Conservation (phyloP, 2,888 invertebrate species). For the Nasonia oneida region DNA sequence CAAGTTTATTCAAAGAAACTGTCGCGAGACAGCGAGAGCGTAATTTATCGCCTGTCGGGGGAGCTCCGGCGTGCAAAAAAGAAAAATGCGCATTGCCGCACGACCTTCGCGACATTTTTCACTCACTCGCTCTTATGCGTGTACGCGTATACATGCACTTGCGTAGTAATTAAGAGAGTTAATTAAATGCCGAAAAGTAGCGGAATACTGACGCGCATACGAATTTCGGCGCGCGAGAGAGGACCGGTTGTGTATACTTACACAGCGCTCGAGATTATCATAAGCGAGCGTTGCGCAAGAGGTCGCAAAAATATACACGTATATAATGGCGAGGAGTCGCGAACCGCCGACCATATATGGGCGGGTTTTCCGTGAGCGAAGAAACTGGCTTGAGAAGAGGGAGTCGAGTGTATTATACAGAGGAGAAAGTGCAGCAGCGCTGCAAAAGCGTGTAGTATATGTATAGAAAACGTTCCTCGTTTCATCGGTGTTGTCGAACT, state of each 20-base stretch:
- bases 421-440: background rate
- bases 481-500: no score
- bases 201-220: background rate
- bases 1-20: slow-evolving; percentile 56
- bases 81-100: background rate
- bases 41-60: slow-evolving; percentile 22
- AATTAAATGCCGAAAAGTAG: background rate
- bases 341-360: slow-evolving; percentile 31
- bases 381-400: slow-evolving; percentile 28
- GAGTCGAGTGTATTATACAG: background rate
- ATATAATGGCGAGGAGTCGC: background rate
- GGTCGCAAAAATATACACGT: background rate
- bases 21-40: background rate
- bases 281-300: background rate
- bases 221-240: background rate
- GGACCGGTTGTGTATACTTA: background rate
- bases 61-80: background rate
- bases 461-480: no score
- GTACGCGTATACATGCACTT: no score
- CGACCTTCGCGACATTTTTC: slow-evolving; percentile 9
- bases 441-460: no score
- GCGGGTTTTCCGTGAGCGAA: slow-evolving; percentile 26
- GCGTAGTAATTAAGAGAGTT: background rate
- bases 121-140: background rate
- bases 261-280: background rate